A percentile compares a stretch with the other conserved stretches of the same genome.
phyloP scores from a whole-genome alignment of 2,888 invertebrate genomes.

The Molanna angustata region DNA sequence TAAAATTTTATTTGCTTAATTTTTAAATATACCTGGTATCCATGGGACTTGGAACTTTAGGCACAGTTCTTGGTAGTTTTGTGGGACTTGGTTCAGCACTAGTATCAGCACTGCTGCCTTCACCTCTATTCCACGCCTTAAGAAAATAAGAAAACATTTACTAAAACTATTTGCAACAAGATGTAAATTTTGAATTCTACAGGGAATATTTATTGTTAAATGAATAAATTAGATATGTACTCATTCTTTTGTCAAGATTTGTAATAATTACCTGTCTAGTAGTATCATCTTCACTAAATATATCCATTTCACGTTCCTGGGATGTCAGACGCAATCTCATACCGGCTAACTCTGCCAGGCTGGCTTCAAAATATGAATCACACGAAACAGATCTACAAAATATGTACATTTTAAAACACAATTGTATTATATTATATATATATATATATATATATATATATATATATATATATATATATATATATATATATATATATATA shows the following conservation, averaged over 20 bases:
- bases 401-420: conserved; percentile 23
- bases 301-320: conserved; percentile 81
- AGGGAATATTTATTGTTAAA: no score
- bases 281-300: conserved; percentile 84
- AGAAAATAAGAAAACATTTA: not conserved
- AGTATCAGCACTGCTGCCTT: conserved; percentile 28
- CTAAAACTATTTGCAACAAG: not conserved
- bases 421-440: no score
- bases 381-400: conserved; percentile 74
- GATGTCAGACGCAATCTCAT: conserved; percentile 80
- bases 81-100: conserved; percentile 30
- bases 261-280: conserved; percentile 38
- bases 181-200: no score
- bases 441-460: no score
- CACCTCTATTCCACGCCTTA: conserved; percentile 28
- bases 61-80: conserved; percentile 20
- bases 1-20: not conserved
- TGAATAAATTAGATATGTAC: no score
- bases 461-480: no score
- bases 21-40: conserved; percentile 22
- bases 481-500: no score
- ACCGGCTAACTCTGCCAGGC: conserved; percentile 77
- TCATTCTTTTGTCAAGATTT: no score
- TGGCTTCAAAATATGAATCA: conserved; percentile 89
- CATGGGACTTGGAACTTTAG: conserved; percentile 14